phyloP scores from a whole-genome alignment of 1,140 invertebrate species.

The Cotesia chilonis region DNA sequence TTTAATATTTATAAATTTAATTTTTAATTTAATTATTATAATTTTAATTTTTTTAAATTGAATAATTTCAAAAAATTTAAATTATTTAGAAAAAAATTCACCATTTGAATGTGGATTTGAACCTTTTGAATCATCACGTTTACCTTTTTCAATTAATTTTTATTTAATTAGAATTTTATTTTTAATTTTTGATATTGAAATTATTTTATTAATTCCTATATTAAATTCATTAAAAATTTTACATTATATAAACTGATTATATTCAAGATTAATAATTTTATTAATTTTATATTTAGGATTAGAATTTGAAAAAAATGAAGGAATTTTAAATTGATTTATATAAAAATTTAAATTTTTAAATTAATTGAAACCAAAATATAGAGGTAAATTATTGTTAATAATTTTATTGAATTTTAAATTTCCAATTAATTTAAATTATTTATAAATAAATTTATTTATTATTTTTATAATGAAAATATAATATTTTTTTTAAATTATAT shows the following conservation, averaged over 20 bases:
- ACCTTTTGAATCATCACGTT: slow-evolving; percentile 64
- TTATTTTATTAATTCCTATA: slow-evolving; percentile 68
- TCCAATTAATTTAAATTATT: slow-evolving; percentile 11
- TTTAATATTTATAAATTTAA: too few species aligned
- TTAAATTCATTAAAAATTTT: slow-evolving; percentile 57
- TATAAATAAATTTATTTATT: too few species aligned
- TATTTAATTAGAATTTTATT: slow-evolving; percentile 72
- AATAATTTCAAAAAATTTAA: slow-evolving; percentile 67
- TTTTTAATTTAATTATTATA: too few species aligned
- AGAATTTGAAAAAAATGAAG: slow-evolving; percentile 72
- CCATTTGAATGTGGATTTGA: slow-evolving; percentile 74
- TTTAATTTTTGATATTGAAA: slow-evolving; percentile 75
- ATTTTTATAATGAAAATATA: too few species aligned
- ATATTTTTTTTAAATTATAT: too few species aligned
- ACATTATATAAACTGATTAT: slow-evolving; percentile 52
- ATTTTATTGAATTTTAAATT: slow-evolving; percentile 56
- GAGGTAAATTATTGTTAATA: slow-evolving; percentile 71
- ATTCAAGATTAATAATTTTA: slow-evolving; percentile 64
- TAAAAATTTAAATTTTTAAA: slow-evolving; percentile 60
- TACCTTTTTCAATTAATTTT: slow-evolving; percentile 69
- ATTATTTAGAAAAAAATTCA: slow-evolving; percentile 68
- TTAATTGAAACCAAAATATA: slow-evolving; percentile 70
- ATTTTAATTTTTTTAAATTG: too few species aligned
- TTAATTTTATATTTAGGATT: slow-evolving; percentile 68
- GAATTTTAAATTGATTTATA: slow-evolving; percentile 56